Evolutionary conservation across 2,113 vertebrate genomes (phyloP).

Genomic region (Silurus glanis): DNA sequence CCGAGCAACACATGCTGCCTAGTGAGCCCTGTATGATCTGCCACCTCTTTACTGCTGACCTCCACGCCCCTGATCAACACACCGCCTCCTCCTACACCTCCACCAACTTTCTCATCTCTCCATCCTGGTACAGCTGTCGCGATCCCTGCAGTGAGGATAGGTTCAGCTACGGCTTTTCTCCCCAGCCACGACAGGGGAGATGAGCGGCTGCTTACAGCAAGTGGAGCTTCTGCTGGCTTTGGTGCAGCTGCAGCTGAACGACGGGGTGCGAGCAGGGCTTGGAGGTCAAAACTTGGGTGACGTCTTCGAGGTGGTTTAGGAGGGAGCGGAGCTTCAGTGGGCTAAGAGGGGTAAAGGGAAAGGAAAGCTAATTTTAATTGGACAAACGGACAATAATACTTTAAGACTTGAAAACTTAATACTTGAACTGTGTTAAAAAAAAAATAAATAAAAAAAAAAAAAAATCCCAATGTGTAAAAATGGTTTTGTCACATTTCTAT

Average conservation of each 20-base stretch:
- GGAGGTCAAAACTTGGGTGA: conserved; percentile 79
- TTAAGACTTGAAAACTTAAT: neutral
- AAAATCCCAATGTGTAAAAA: no score
- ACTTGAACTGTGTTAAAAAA: no score
- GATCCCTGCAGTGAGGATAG: conserved; percentile 66
- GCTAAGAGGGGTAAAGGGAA: conserved; percentile 47
- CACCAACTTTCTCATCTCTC: conserved; percentile 65
- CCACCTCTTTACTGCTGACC: conserved; percentile 90
- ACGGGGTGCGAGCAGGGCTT: conserved; percentile 74
- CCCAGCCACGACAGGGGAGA: conserved; percentile 77
- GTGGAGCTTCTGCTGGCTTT: conserved; percentile 59
- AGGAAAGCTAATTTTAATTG: neutral
- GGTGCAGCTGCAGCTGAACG: conserved; percentile 52
- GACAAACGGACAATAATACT: conserved; percentile 2
- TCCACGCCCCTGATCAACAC: conserved; percentile 86
- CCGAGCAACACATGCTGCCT: conserved; percentile 84
- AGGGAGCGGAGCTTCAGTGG: conserved; percentile 63
- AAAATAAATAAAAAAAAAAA: no score
- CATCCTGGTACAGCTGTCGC: conserved; percentile 66
- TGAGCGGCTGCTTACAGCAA: conserved; percentile 52
- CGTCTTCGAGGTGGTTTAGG: conserved; percentile 73
- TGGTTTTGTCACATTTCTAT: no score
- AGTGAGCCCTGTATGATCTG: conserved; percentile 83
- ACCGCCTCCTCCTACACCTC: conserved; percentile 70
- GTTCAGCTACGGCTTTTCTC: conserved; percentile 60